These are phyloP conservation scores for Junonia oenone DNA, from an alignment of 2,888 invertebrate genomes.

Conservation along the genomic window DNA sequence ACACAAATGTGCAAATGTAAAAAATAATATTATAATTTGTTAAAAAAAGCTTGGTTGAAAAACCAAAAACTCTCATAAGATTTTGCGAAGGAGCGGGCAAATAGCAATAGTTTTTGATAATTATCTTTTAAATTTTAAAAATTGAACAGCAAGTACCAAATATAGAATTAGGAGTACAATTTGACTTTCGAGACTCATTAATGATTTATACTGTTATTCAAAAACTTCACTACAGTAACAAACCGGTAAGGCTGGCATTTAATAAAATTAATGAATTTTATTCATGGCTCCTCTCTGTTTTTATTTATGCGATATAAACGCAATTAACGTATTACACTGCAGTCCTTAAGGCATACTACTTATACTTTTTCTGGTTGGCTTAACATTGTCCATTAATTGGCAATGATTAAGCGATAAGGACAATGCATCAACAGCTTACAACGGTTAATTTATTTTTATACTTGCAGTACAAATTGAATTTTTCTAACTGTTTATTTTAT, in stretches of 20 bases:
- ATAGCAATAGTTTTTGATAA: too few relatives aligned
- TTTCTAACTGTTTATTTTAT: conserved; percentile 1
- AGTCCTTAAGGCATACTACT: conserved; percentile 35
- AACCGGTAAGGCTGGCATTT: conserved; percentile 44
- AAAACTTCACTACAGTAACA: conserved; percentile 11
- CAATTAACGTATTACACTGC: conserved; percentile 45
- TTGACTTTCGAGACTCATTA: not conserved
- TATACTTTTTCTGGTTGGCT: conserved; percentile 37
- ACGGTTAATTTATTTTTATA: conserved; percentile 29
- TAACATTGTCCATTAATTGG: conserved; percentile 46
- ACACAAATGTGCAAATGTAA: too few relatives aligned
- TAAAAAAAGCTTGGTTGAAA: too few relatives aligned
- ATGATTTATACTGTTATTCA: not conserved
- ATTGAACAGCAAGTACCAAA: too few relatives aligned
- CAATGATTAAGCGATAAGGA: conserved; percentile 49
- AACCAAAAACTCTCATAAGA: too few relatives aligned
- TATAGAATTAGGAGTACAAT: too few relatives aligned
- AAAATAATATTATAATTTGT: too few relatives aligned
- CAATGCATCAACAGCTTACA: conserved; percentile 37
- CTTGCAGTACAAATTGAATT: conserved; percentile 11
- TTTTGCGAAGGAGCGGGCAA: too few relatives aligned
- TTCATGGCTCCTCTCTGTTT: conserved; percentile 39
- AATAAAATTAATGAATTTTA: conserved; percentile 40
- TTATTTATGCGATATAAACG: conserved; percentile 42
- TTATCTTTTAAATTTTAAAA: too few relatives aligned